Conservation (phyloP, 2,797 vertebrate species). For the Hipposideros larvatus region DNA sequence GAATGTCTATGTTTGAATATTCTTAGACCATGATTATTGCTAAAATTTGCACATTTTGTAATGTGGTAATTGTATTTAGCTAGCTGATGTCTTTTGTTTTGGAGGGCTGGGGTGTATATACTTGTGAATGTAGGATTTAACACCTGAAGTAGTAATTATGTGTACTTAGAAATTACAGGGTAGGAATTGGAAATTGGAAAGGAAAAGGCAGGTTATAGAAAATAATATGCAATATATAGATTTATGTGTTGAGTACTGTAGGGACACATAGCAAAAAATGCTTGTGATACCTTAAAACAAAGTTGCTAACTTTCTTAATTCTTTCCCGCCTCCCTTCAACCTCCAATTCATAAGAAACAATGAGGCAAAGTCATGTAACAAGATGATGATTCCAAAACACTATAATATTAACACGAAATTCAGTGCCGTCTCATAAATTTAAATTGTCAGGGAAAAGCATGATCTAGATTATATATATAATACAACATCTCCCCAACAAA, state of each 20-base stretch:
- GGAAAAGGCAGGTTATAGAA: constrained; percentile 81
- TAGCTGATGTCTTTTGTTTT: constrained; percentile 84
- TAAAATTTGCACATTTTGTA: constrained; percentile 82
- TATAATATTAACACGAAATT: constrained; percentile 42
- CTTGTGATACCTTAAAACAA: constrained; percentile 69
- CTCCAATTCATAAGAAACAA: constrained; percentile 72
- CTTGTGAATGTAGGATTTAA: constrained; percentile 79
- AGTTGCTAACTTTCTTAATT: constrained; percentile 76
- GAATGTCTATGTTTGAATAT: constrained; percentile 67
- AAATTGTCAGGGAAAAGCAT: background rate
- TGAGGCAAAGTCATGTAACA: constrained; percentile 45
- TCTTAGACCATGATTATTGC: constrained; percentile 76
- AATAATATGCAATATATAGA: constrained; percentile 78
- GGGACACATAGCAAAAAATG: constrained; percentile 73
- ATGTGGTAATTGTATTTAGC: constrained; percentile 83
- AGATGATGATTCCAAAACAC: constrained; percentile 17
- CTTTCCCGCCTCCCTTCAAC: constrained; percentile 54
- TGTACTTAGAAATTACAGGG: constrained; percentile 85
- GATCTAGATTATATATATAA: background rate
- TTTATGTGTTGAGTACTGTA: constrained; percentile 69
- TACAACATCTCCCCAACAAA: constrained; percentile 16
- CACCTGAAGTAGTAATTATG: constrained; percentile 85
- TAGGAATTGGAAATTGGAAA: constrained; percentile 79
- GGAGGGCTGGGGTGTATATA: constrained; percentile 79
- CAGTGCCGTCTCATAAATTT: background rate